Evolutionary conservation across 2,797 vertebrate genomes (phyloP).

Genomic region (Phrynocephalus forsythii): DNA sequence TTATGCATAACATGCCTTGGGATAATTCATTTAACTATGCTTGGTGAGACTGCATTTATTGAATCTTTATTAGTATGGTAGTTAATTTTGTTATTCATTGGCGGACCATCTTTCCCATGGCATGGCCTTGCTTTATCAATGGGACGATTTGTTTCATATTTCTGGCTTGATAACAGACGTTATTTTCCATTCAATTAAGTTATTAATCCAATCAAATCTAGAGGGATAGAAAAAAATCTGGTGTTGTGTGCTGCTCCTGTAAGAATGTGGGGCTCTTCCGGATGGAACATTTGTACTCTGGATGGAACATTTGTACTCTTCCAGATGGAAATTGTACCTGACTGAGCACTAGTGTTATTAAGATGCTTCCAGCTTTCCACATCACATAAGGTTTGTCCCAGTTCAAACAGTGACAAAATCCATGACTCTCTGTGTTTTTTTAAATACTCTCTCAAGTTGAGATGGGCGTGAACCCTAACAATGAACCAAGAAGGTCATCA

Average conservation of each 20-base stretch:
- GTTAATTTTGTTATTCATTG: constrained; percentile 33
- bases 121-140: constrained; percentile 9
- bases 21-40: neutral
- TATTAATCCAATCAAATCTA: constrained; percentile 24
- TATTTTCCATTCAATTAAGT: neutral
- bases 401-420: too few species aligned
- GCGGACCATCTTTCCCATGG: neutral
- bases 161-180: neutral
- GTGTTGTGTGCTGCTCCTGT: neutral
- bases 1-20: constrained; percentile 27
- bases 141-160: neutral
- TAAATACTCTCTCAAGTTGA: too few species aligned
- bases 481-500: too few species aligned
- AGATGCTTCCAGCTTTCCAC: too few species aligned
- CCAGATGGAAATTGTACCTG: too few species aligned
- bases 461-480: too few species aligned
- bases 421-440: too few species aligned
- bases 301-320: too few species aligned
- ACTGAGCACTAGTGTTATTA: too few species aligned
- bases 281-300: too few species aligned
- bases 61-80: constrained; percentile 26
- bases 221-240: neutral
- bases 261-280: neutral
- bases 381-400: too few species aligned
- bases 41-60: constrained; percentile 37